Base-by-base conservation (phyloP, 2,797 vertebrate genomes). In the Myiothlypis chrysogaster region DNA sequence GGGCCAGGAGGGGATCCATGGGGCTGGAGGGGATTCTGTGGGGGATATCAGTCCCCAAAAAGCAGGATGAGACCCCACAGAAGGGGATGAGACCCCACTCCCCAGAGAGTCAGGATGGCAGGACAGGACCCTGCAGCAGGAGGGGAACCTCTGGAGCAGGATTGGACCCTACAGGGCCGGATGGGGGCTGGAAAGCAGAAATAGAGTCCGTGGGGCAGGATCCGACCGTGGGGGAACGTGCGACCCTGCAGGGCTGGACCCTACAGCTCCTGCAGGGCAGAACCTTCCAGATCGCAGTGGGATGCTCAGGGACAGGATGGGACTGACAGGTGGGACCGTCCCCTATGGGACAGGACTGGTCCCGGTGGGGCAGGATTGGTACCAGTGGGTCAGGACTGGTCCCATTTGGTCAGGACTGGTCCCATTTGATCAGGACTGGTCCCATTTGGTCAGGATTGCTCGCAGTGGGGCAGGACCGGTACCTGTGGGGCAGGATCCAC, bases 311-410 rank as follows among this genome's bases (percentile, higher is more conserved):
- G 35, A 7, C 20, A 13, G 63, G 61, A 24, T 1, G 10, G 20
- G 15, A 41, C n/a, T 25, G 28, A 25, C 15, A 32, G 12, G 19
- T 8, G n/a, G 49, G 27, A 43, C 8, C 3, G 5, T 13, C 27
- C 39, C 44, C 43, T 17, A 0, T 17, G 50, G 50, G 28, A 3
- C 46, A 28, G 65, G 19, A 9, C 8, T 1, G 13, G 2, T 47
- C 2, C 13, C n/a, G 4, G 24, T 16, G 13, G 13, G 2, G 2
- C 63, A 7, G 32, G 12, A 15, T 1, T 1, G 18, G 35, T 8
- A 43, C 23, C 24, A 5, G 9, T 35, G 13, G 13, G 17, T 2
- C 50, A 7, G 28, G 28, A 12, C 4, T 5, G 50, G 4, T 52
- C 16, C 50, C 50, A 18, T 6, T 18, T 16, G 49, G 27, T 11